These are phyloP conservation scores for Oligia latruncula DNA, from an alignment of 2,888 invertebrate species.

Conservation along the genomic window DNA sequence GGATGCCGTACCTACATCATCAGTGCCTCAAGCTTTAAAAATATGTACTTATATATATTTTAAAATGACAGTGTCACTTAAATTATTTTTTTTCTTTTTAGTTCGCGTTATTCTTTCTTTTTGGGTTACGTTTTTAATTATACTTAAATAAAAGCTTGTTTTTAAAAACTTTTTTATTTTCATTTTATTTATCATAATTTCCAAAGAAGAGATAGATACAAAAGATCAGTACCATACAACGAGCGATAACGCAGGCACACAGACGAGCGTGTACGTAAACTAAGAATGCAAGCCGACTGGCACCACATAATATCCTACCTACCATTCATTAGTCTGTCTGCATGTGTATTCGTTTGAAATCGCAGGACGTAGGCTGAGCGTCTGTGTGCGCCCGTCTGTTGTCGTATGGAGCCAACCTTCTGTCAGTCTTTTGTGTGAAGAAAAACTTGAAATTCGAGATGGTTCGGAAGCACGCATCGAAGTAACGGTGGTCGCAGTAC, in stretches of 20 bases:
- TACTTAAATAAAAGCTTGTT: too few species aligned
- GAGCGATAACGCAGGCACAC: not conserved
- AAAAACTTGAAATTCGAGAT: conserved; percentile 1
- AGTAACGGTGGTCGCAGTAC: conserved; percentile 8
- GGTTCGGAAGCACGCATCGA: not conserved
- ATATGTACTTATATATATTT: too few species aligned
- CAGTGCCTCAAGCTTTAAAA: too few species aligned
- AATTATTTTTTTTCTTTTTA: too few species aligned
- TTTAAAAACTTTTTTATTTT: too few species aligned
- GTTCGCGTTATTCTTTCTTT: too few species aligned
- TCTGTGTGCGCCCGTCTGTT: not conserved
- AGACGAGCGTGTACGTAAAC: not conserved
- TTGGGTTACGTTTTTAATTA: too few species aligned
- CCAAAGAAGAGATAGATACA: not conserved
- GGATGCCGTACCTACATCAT: too few species aligned
- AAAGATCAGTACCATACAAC: not conserved
- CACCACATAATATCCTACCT: not conserved
- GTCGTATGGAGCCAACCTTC: not conserved
- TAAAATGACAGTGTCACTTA: too few species aligned
- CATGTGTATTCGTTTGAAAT: not conserved
- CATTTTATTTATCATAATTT: too few species aligned
- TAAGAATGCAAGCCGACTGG: not conserved
- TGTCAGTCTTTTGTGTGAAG: not conserved
- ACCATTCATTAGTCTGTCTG: not conserved
- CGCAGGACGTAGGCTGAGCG: not conserved